Percentiles rank a stretch among this genome's conserved stretches.
Evolutionary conservation across 2,113 vertebrate species (phyloP).

Genomic region (Aphelocoma coerulescens): DNA sequence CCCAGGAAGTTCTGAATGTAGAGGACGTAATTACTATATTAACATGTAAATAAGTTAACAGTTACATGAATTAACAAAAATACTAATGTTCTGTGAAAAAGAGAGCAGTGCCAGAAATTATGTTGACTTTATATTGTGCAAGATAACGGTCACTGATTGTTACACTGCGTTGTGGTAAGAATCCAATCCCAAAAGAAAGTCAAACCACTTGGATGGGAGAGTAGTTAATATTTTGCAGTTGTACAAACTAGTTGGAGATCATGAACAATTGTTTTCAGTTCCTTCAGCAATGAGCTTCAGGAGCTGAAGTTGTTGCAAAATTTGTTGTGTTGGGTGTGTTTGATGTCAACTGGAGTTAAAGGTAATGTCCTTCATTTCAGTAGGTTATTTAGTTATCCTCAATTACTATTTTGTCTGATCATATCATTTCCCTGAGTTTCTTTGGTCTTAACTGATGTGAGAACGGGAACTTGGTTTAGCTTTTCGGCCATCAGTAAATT

Average conservation of each 20-base stretch:
- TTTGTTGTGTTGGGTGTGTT: not conserved
- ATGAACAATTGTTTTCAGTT: not conserved
- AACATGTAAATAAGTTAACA: conserved; percentile 61
- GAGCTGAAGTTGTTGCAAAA: conserved; percentile 19
- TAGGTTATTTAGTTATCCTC: conserved; percentile 41
- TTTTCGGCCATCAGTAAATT: not conserved
- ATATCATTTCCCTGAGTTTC: conserved; percentile 68
- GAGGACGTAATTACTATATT: conserved; percentile 24
- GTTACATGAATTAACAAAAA: conserved; percentile 28
- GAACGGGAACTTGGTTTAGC: conserved; percentile 46
- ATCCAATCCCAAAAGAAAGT: not conserved
- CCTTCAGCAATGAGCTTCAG: not conserved
- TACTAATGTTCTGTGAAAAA: conserved; percentile 3
- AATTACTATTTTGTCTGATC: conserved; percentile 26
- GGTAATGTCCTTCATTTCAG: conserved; percentile 50
- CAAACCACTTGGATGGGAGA: not conserved
- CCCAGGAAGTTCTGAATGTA: conserved; percentile 59
- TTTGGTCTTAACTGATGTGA: conserved; percentile 72
- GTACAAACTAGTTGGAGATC: not conserved
- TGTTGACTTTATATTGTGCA: not conserved
- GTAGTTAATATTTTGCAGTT: conserved; percentile 1
- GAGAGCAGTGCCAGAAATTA: conserved; percentile 15
- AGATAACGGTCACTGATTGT: not conserved
- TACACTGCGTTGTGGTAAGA: not conserved
- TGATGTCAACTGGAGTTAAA: conserved; percentile 47